Conservation (phyloP, 64 coral and sea anemone species). For the Montipora foliosa region DNA sequence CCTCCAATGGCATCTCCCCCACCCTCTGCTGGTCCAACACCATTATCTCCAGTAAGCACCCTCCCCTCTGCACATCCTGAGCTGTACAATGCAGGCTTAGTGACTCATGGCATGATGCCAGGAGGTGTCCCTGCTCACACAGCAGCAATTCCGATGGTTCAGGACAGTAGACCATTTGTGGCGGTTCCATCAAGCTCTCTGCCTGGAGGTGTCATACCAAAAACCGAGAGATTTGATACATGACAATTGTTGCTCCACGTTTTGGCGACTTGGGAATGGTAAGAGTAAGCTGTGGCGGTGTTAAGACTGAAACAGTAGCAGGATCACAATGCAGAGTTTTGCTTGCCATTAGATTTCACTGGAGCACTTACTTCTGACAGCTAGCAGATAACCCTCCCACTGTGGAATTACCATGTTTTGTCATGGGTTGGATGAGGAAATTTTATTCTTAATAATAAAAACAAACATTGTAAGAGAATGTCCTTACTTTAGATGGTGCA, state of each 20-base stretch:
- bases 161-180: slow-evolving; percentile 56
- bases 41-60: slow-evolving; percentile 54
- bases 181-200: slow-evolving; percentile 38
- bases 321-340: too few species aligned
- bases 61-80: slow-evolving; percentile 64
- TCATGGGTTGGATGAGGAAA: background rate
- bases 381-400: background rate
- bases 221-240: slow-evolving; percentile 79
- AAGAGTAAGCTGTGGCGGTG: background rate
- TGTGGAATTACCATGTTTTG: background rate
- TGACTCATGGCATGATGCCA: background rate
- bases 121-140: background rate
- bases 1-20: slow-evolving; percentile 46
- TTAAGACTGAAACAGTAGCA: too few species aligned
- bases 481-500: background rate
- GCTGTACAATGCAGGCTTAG: slow-evolving; percentile 14
- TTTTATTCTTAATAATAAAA: background rate
- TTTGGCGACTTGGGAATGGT: background rate
- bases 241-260: slow-evolving; percentile 22
- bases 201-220: slow-evolving; percentile 39
- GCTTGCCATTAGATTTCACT: background rate
- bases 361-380: background rate
- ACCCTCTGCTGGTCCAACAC: slow-evolving; percentile 43
- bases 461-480: background rate
- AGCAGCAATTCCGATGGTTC: background rate